phyloP scores from a whole-genome alignment of 2,113 vertebrate species.

The Canis aureus region DNA sequence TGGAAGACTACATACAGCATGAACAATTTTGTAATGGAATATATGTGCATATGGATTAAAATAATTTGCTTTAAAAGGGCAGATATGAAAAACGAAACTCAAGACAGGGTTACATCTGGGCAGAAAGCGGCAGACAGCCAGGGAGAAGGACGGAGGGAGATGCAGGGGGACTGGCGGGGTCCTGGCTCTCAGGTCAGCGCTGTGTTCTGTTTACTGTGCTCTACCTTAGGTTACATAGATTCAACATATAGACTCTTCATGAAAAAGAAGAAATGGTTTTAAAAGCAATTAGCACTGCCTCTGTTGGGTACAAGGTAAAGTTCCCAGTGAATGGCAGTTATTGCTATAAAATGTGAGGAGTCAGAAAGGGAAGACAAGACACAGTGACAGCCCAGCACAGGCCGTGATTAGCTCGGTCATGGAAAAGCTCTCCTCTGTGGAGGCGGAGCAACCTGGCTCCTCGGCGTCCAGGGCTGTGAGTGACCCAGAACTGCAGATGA shows the following conservation, averaged over 20 bases:
- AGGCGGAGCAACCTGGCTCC: accelerated
- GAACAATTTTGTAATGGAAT: not conserved
- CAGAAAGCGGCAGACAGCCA: accelerated
- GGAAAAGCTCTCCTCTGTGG: not conserved
- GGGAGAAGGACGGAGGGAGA: accelerated
- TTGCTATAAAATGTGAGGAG: not conserved
- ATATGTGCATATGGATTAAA: not conserved
- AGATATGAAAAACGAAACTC: not conserved
- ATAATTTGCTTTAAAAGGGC: not conserved
- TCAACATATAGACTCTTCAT: not conserved
- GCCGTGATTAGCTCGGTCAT: accelerated
- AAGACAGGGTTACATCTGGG: too few relatives aligned
- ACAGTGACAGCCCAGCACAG: too few relatives aligned
- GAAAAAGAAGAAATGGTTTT: not conserved
- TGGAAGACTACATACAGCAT: not conserved
- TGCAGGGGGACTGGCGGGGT: accelerated
- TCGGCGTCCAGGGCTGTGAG: too few relatives aligned
- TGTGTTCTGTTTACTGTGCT: not conserved
- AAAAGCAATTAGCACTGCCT: not conserved
- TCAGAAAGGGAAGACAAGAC: not conserved
- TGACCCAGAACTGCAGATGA: not conserved
- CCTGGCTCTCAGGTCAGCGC: accelerated
- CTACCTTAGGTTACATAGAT: not conserved
- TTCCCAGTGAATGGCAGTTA: not conserved
- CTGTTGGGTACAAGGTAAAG: not conserved